Evolutionary conservation across 37 sponge, comb jelly and placozoan genomes (phyloP).

Genomic region (Diacarnus erythraeanus): DNA sequence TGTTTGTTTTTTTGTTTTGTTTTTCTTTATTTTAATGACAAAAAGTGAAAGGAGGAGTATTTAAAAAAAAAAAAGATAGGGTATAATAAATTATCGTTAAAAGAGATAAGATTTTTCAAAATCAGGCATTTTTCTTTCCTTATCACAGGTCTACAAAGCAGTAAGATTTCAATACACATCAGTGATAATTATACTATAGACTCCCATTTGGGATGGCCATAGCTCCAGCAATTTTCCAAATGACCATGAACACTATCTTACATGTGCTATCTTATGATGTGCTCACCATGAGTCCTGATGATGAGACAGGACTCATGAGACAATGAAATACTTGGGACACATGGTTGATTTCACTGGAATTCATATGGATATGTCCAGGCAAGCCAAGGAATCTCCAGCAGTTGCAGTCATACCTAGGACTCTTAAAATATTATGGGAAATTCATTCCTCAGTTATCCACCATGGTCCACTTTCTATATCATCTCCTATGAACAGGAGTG

Average conservation of each 20-base stretch:
- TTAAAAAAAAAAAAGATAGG: too few relatives aligned
- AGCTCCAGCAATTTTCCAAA: constrained; percentile 1
- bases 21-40: too few relatives aligned
- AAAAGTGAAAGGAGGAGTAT: too few relatives aligned
- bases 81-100: too few relatives aligned
- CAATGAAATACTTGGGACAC: background rate
- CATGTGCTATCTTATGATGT: background rate
- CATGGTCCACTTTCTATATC: background rate
- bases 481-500: background rate
- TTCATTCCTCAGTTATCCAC: background rate
- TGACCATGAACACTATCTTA: background rate
- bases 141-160: too few relatives aligned
- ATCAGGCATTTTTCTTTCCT: too few relatives aligned
- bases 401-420: background rate
- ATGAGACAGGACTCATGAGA: too few relatives aligned
- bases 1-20: too few relatives aligned
- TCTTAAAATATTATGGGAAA: background rate
- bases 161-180: too few relatives aligned
- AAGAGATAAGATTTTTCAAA: too few relatives aligned
- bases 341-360: background rate
- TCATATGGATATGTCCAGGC: background rate
- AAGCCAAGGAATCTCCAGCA: background rate
- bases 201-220: background rate
- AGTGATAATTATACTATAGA: too few relatives aligned
- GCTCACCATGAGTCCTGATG: background rate